Conservation (phyloP, 2,888 invertebrate genomes). For the Melipona beecheii region DNA sequence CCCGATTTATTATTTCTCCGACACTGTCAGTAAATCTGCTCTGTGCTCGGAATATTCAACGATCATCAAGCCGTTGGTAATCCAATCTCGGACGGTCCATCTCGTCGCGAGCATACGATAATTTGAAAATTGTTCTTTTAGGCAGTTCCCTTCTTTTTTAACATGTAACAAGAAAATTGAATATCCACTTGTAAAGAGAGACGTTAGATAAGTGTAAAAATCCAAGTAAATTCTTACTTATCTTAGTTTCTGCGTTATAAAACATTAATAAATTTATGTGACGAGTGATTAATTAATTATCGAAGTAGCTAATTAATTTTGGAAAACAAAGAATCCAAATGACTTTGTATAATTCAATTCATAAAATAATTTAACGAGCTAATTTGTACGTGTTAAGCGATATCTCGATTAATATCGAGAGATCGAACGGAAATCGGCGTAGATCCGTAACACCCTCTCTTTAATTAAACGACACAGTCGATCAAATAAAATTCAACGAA, state of each 20-base stretch:
- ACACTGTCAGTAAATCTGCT: conserved; percentile 13
- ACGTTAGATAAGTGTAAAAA: neutral
- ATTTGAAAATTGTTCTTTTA: neutral
- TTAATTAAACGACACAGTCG: neutral
- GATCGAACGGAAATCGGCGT: neutral
- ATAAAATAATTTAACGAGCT: neutral
- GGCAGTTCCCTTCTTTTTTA: no score
- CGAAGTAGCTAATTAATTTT: neutral
- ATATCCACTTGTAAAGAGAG: neutral
- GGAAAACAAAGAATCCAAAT: neutral
- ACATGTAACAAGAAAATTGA: neutral
- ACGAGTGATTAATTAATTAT: neutral
- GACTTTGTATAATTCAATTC: neutral
- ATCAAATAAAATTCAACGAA: no score
- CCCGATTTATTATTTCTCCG: conserved; percentile 38
- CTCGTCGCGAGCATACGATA: neutral
- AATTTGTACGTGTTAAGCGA: neutral
- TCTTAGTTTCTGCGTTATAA: neutral
- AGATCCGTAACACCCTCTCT: neutral
- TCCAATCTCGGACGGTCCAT: conserved; percentile 17
- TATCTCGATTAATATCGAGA: neutral
- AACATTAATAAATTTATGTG: neutral
- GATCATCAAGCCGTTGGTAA: conserved; percentile 28
- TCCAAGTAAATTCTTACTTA: neutral
- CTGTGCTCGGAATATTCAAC: conserved; percentile 16